phyloP scores from a whole-genome alignment of 2,888 invertebrate species.

The Heliconius aoede region DNA sequence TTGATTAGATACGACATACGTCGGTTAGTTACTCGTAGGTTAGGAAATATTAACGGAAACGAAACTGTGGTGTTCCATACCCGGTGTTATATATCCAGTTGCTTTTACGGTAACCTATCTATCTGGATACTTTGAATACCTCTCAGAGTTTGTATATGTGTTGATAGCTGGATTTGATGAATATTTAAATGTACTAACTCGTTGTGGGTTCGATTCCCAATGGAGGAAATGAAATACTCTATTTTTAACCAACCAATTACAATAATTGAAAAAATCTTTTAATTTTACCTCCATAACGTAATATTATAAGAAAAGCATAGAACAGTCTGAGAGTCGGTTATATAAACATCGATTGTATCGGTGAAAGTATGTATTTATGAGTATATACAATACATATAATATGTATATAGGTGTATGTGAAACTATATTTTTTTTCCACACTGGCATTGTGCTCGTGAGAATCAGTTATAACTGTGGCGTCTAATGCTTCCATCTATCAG shows the following conservation, averaged over 20 bases:
- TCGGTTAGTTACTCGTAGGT: too few species aligned
- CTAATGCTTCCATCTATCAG: constrained; percentile 17
- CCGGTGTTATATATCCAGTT: constrained; percentile 22
- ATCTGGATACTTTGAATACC: constrained; percentile 33
- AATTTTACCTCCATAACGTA: neutral
- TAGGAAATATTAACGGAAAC: constrained; percentile 19
- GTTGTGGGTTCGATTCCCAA: neutral
- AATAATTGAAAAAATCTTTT: neutral
- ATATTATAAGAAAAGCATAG: constrained; percentile 28
- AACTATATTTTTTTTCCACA: constrained; percentile 60
- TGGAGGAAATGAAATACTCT: neutral
- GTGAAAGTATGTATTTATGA: constrained; percentile 64
- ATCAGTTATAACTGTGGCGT: constrained; percentile 25
- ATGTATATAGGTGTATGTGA: constrained; percentile 57
- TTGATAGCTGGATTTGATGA: neutral
- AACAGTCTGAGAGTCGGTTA: constrained; percentile 46
- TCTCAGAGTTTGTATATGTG: constrained; percentile 6
- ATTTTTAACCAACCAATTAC: too few species aligned
- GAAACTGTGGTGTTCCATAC: constrained; percentile 15
- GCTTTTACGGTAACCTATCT: constrained; percentile 24
- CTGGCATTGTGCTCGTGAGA: constrained; percentile 49
- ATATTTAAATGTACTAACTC: neutral
- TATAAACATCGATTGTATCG: constrained; percentile 67
- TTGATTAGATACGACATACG: neutral
- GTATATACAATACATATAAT: constrained; percentile 52